Evolutionary conservation across 2,797 vertebrate genomes (phyloP).

Genomic region (Danio kyathit): DNA sequence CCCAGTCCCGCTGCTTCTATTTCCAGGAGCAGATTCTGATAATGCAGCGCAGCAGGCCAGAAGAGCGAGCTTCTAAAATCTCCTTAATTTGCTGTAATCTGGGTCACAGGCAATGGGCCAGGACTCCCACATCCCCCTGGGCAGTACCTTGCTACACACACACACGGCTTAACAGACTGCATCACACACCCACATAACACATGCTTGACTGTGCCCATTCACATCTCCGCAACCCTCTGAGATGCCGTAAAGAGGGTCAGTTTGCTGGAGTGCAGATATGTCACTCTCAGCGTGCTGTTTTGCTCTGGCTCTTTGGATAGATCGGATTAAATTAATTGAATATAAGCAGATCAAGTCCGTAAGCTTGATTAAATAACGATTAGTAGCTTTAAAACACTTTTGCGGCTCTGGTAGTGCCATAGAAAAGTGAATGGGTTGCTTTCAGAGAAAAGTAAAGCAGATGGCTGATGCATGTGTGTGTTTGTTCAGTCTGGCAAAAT

Average conservation of each 20-base stretch:
- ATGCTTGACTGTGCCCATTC: conserved; percentile 41
- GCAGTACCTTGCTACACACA: conserved; percentile 19
- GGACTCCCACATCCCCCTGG: conserved; percentile 26
- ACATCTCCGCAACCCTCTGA: conserved; percentile 12
- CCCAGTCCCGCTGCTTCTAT: conserved; percentile 7
- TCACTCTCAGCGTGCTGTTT: conserved; percentile 18
- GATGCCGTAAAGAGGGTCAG: conserved; percentile 20
- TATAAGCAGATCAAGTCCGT: conserved; percentile 60
- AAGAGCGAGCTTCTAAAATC: conserved; percentile 44
- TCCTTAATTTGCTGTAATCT: conserved; percentile 63
- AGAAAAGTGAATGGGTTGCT: conserved; percentile 9
- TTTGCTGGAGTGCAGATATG: conserved; percentile 33
- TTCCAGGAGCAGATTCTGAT: conserved; percentile 30
- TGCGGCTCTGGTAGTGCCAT: conserved; percentile 16
- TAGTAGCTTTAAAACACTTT: conserved; percentile 48
- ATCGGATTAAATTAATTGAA: conserved; percentile 63
- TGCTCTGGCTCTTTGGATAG: conserved; percentile 45
- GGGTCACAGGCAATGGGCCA: conserved; percentile 55
- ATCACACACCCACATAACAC: conserved; percentile 21
- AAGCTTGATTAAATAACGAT: conserved; percentile 57
- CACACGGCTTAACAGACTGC: conserved; percentile 9
- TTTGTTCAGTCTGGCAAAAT: conserved; percentile 15
- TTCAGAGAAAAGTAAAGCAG: conserved; percentile 20
- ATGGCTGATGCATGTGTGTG: conserved; percentile 25
- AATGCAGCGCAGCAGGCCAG: conserved; percentile 33